Conservation (phyloP, 1,140 invertebrate species). For the Anoplophora glabripennis region DNA sequence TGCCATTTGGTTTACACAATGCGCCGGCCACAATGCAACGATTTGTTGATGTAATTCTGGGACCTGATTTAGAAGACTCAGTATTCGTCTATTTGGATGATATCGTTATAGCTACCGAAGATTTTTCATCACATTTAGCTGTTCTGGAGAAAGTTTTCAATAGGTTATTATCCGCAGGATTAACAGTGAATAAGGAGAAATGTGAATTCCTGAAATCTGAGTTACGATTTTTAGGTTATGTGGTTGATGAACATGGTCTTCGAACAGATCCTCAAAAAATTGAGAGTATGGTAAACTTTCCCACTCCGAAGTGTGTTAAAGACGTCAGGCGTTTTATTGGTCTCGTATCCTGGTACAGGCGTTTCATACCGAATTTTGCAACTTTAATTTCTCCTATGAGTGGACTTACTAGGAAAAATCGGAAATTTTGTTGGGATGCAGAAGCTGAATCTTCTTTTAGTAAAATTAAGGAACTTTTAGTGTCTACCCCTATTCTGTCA, state of each 20-base stretch:
- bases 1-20: slow-evolving; percentile 47
- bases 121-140: slow-evolving; percentile 43
- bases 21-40: slow-evolving; percentile 45
- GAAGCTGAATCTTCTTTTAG: slow-evolving; percentile 18
- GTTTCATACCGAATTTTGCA: slow-evolving; percentile 49
- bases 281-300: slow-evolving; percentile 29
- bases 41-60: slow-evolving; percentile 45
- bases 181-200: slow-evolving; percentile 24
- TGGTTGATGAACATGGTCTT: slow-evolving; percentile 41
- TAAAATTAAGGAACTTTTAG: slow-evolving; percentile 23
- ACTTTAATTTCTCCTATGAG: slow-evolving; percentile 44
- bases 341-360: slow-evolving; percentile 46
- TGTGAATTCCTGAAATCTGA: slow-evolving; percentile 35
- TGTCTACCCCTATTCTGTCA: slow-evolving; percentile 27
- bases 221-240: slow-evolving; percentile 44
- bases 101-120: slow-evolving; percentile 40
- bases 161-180: slow-evolving; percentile 18
- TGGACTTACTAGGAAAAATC: slow-evolving; percentile 40
- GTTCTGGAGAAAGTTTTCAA: slow-evolving; percentile 25
- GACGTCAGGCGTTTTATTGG: slow-evolving; percentile 32
- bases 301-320: slow-evolving; percentile 29
- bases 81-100: slow-evolving; percentile 44
- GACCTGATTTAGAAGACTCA: slow-evolving; percentile 35
- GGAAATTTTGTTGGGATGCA: slow-evolving; percentile 15
- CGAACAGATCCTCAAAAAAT: slow-evolving; percentile 32